Conservation (phyloP, 2,797 vertebrate genomes). For the Podargus strigoides region DNA sequence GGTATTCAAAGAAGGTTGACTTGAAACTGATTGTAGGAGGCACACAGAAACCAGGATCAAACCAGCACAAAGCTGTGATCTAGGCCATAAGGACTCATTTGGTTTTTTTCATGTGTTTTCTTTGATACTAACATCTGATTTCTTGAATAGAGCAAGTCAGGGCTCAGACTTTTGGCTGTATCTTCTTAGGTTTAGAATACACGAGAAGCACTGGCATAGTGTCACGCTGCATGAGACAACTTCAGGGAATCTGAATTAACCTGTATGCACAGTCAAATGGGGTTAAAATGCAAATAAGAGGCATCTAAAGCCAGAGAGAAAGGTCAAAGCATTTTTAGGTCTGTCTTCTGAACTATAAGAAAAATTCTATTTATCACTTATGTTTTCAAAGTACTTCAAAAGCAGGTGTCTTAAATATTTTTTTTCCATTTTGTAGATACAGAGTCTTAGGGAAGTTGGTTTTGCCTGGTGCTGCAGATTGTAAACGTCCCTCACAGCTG, state of each 20-base stretch:
- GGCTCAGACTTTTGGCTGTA: conserved; percentile 5
- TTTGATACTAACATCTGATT: conserved; percentile 54
- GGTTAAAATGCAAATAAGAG: conserved; percentile 13
- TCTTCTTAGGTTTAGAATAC: not conserved
- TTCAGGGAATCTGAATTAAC: not conserved
- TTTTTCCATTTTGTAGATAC: not conserved
- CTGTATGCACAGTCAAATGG: not conserved
- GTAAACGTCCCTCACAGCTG: not conserved
- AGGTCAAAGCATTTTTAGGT: not conserved
- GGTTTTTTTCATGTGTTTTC: conserved; percentile 14
- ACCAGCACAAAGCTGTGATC: conserved; percentile 41
- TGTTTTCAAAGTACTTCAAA: not conserved
- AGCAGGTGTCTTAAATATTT: not conserved
- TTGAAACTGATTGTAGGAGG: conserved; percentile 43
- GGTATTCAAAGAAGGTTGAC: conserved; percentile 31
- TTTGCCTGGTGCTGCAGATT: not conserved
- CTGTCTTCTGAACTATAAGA: not conserved
- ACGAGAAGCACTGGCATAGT: not conserved
- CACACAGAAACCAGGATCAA: not conserved
- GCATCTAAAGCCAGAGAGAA: not conserved
- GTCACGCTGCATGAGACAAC: not conserved
- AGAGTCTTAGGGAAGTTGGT: not conserved
- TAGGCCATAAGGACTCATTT: conserved; percentile 17
- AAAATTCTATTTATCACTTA: not conserved
- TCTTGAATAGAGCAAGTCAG: not conserved